Evolutionary conservation across 2,888 invertebrate genomes (phyloP).

Genomic region (Tiphia femorata): DNA sequence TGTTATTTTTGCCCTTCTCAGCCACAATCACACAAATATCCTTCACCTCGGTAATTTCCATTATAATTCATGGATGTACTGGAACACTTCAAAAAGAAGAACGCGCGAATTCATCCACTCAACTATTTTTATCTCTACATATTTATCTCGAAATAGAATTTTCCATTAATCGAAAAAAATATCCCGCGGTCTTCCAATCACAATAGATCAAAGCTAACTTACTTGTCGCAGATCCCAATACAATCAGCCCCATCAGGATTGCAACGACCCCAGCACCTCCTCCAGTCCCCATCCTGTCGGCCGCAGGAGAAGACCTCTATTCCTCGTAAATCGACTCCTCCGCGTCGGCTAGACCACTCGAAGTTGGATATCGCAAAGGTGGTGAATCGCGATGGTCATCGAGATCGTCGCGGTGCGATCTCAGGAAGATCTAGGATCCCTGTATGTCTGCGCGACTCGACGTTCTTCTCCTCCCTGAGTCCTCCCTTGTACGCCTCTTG

Average conservation of each 20-base stretch:
- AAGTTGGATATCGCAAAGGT: slow-evolving; percentile 1
- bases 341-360: no score
- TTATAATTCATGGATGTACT: no score
- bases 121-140: not conserved
- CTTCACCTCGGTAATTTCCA: no score
- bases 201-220: slow-evolving; percentile 15
- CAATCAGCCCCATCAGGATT: slow-evolving; percentile 50
- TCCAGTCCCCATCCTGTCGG: slow-evolving; percentile 40
- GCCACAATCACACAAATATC: no score
- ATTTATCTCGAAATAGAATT: not conserved
- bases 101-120: no score
- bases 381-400: slow-evolving; percentile 18
- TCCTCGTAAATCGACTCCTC: not conserved
- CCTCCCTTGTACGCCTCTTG: no score
- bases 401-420: slow-evolving; percentile 17
- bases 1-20: no score
- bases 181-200: no score
- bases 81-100: no score
- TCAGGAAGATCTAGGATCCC: no score
- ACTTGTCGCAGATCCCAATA: slow-evolving; percentile 41
- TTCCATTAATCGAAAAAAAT: not conserved
- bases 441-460: no score
- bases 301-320: not conserved
- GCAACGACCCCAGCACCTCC: slow-evolving; percentile 34
- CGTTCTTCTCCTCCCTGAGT: no score